Conservation (phyloP, 1,140 invertebrate species). For the Zaprionus taronus region DNA sequence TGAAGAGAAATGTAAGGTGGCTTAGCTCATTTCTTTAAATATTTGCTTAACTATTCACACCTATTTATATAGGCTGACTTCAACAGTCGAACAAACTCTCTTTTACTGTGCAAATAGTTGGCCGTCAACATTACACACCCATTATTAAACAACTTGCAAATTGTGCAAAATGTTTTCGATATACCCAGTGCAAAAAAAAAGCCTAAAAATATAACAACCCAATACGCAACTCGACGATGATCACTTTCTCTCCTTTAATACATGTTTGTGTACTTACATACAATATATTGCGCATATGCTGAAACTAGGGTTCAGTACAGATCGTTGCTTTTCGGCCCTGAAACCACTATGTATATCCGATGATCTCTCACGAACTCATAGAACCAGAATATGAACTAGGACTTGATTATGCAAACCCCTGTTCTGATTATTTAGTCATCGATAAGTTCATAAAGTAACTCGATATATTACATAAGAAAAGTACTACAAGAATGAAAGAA, state of each 20-base stretch:
- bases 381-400: not conserved
- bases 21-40: constrained; percentile 44
- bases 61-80: constrained; percentile 36
- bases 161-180: constrained; percentile 50
- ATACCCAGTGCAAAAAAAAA: constrained; percentile 10
- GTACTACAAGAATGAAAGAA: too few relatives aligned
- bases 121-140: constrained; percentile 3
- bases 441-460: too few relatives aligned
- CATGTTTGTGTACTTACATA: constrained; percentile 36
- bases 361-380: not conserved
- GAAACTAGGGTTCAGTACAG: not conserved
- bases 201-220: constrained; percentile 23
- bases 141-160: constrained; percentile 34
- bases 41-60: constrained; percentile 41
- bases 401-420: not conserved
- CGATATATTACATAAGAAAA: too few relatives aligned
- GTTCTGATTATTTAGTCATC: too few relatives aligned
- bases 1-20: constrained; percentile 26
- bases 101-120: constrained; percentile 39
- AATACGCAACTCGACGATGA: constrained; percentile 24
- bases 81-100: constrained; percentile 33
- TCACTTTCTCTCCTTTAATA: constrained; percentile 50
- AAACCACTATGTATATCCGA: not conserved
- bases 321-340: not conserved
- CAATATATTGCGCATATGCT: constrained; percentile 6